A percentile compares a stretch with the other conserved stretches of the same genome.
These are phyloP conservation scores for Drosophila chauvacae DNA, from an alignment of 1,140 invertebrate species.

Conservation along the genomic window DNA sequence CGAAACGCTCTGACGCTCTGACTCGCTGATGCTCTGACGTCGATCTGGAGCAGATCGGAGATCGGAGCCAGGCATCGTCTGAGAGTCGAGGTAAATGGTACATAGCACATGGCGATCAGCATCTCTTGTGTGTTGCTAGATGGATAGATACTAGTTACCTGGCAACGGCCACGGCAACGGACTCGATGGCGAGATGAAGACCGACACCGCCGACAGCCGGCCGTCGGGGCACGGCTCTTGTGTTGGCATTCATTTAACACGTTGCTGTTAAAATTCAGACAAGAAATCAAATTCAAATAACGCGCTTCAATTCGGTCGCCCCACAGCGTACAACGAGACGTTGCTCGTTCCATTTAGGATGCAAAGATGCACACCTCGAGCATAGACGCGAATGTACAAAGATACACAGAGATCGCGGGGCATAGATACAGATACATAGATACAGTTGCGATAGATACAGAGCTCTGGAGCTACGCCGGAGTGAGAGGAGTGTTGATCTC, in stretches of 20 bases:
- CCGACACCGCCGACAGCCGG: too few relatives aligned
- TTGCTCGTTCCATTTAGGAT: slow-evolving; percentile 32
- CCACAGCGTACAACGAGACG: not conserved
- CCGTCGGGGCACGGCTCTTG: slow-evolving; percentile 32
- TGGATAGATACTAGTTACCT: slow-evolving; percentile 57
- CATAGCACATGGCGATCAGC: slow-evolving; percentile 60
- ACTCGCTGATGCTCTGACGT: slow-evolving; percentile 32
- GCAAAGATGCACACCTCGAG: slow-evolving; percentile 33
- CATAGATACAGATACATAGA: slow-evolving; percentile 10
- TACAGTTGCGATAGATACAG: slow-evolving; percentile 1
- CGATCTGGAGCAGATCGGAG: slow-evolving; percentile 50
- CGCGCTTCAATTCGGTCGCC: slow-evolving; percentile 73
- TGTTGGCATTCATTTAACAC: slow-evolving; percentile 81
- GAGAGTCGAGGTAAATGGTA: slow-evolving; percentile 37
- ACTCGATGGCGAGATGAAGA: slow-evolving; percentile 13
- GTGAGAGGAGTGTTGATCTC: not conserved
- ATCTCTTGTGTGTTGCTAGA: slow-evolving; percentile 5
- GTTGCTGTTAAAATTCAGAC: slow-evolving; percentile 80
- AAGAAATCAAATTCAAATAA: slow-evolving; percentile 83
- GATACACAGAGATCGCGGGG: not conserved
- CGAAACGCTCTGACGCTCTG: slow-evolving; percentile 23
- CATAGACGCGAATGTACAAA: slow-evolving; percentile 25
- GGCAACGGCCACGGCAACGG: slow-evolving; percentile 27
- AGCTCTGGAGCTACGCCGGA: not conserved
- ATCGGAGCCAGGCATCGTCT: not conserved